Conservation (phyloP, 2,797 vertebrate species). For the Pseudochirops corinnae region DNA sequence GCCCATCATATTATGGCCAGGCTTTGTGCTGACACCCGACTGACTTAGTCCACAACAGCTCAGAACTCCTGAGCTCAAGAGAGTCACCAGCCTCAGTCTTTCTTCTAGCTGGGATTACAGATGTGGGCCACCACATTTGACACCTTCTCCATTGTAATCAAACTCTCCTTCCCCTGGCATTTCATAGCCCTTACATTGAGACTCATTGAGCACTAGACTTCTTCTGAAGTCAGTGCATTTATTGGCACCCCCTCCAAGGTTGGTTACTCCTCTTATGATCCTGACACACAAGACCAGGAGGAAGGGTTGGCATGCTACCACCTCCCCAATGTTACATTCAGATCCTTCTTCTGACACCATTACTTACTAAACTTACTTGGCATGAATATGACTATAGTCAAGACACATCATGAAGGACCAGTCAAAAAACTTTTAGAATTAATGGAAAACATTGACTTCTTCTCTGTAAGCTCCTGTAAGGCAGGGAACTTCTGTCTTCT, state of each 20-base stretch:
- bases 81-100: not conserved
- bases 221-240: not conserved
- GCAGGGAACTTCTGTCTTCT: not conserved
- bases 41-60: not conserved
- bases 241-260: not conserved
- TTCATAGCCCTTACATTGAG: not conserved
- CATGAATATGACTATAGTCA: not conserved
- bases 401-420: not conserved
- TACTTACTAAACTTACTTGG: not conserved
- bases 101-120: not conserved
- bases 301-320: not conserved
- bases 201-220: not conserved
- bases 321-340: not conserved
- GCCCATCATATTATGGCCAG: not conserved
- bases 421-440: not conserved
- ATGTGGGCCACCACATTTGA: not conserved
- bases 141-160: not conserved
- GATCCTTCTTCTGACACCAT: not conserved
- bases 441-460: not conserved
- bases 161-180: not conserved
- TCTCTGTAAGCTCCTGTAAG: not conserved
- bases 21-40: not conserved
- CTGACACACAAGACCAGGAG: not conserved
- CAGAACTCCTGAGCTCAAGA: not conserved
- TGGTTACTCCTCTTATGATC: not conserved